These are phyloP conservation scores for Mirza zaza DNA, from an alignment of 2,113 vertebrate genomes.

Conservation along the genomic window DNA sequence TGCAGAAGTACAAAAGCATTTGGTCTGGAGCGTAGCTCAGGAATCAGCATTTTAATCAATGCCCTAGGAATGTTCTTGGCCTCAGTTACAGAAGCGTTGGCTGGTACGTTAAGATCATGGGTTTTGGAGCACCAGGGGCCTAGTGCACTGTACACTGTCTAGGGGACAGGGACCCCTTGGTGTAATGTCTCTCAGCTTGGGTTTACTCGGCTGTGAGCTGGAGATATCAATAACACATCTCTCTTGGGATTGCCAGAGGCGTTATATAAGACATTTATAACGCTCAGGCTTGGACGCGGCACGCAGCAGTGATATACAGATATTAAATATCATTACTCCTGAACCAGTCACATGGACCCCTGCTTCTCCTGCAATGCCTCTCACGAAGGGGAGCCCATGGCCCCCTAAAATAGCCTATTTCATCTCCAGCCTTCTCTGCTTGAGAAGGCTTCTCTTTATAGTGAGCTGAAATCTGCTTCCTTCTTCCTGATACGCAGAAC, in stretches of 20 bases:
- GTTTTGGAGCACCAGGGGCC: not conserved
- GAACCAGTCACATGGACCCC: not conserved
- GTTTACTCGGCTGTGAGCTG: not conserved
- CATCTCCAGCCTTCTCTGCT: not conserved
- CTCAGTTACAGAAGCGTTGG: not conserved
- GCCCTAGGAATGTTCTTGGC: not conserved
- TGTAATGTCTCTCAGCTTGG: not conserved
- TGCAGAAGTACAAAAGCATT: not conserved
- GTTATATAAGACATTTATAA: not conserved
- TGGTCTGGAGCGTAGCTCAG: not conserved
- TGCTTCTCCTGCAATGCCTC: not conserved
- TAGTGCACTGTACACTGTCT: not conserved
- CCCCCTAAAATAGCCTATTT: not conserved
- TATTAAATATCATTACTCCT: not conserved
- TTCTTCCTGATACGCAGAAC: not conserved
- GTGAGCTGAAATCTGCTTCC: not conserved
- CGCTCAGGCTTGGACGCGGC: not conserved
- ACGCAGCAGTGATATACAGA: accelerated
- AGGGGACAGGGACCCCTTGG: not conserved
- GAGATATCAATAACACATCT: not conserved
- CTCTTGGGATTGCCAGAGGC: not conserved
- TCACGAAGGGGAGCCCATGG: not conserved
- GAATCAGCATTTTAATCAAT: not conserved
- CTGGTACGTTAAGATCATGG: not conserved
- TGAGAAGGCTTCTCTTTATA: not conserved